These are phyloP conservation scores for Eleutherodactylus coqui DNA, from an alignment of 2,797 vertebrate species.

Conservation along the genomic window DNA sequence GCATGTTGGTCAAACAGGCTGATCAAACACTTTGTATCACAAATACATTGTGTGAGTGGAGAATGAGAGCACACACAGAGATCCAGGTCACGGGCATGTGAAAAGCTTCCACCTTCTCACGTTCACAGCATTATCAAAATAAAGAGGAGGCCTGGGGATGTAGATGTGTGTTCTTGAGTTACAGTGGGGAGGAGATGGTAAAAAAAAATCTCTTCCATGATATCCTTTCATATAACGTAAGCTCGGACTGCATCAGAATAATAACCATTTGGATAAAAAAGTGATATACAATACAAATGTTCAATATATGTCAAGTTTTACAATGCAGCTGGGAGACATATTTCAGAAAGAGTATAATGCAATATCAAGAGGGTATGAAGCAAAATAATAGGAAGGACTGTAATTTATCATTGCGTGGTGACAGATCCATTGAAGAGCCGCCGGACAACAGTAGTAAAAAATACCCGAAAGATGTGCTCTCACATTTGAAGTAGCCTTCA, in stretches of 20 bases:
- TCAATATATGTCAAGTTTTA: slow-evolving; percentile 51
- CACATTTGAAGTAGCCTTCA: slow-evolving; percentile 7
- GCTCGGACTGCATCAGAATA: slow-evolving; percentile 30
- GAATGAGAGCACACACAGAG: slow-evolving; percentile 45
- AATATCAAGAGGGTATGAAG: slow-evolving; percentile 26
- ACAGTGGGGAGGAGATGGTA: slow-evolving; percentile 18
- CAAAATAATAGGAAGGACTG: slow-evolving; percentile 8
- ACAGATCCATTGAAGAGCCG: not conserved
- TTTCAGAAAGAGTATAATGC: slow-evolving; percentile 11
- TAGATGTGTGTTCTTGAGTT: slow-evolving; percentile 24
- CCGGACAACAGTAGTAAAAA: not conserved
- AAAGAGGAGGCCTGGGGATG: slow-evolving; percentile 27
- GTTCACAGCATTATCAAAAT: slow-evolving; percentile 23
- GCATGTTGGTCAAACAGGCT: slow-evolving; percentile 60
- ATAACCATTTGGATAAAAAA: slow-evolving; percentile 43
- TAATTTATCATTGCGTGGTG: slow-evolving; percentile 19
- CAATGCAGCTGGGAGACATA: slow-evolving; percentile 23
- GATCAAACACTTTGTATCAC: slow-evolving; percentile 60
- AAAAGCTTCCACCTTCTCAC: slow-evolving; percentile 37
- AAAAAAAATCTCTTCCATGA: slow-evolving; percentile 5
- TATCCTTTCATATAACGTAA: slow-evolving; percentile 23
- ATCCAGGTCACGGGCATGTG: slow-evolving; percentile 48
- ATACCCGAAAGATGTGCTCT: not conserved
- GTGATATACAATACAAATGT: slow-evolving; percentile 11
- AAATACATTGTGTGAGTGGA: slow-evolving; percentile 55